phyloP scores from a whole-genome alignment of 2,113 vertebrate species.

The Zosterops japonicus region DNA sequence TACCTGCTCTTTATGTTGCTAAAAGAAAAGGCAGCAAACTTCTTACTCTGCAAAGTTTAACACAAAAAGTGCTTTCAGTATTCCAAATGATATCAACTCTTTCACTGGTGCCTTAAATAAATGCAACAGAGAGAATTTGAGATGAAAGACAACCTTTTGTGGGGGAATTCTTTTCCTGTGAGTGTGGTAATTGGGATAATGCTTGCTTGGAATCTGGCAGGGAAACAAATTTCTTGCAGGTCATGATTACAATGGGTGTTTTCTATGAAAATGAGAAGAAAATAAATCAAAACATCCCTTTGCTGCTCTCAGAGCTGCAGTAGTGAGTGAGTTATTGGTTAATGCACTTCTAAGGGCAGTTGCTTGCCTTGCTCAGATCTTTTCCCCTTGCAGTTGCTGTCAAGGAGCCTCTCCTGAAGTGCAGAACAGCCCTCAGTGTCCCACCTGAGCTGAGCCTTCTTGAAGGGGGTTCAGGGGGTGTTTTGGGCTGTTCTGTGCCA shows the following conservation, averaged over 20 bases:
- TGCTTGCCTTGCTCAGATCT: background rate
- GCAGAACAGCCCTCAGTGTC: background rate
- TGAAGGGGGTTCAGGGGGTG: accelerated
- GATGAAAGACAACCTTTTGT: background rate
- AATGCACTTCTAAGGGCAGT: no score
- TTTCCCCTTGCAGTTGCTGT: background rate
- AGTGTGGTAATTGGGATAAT: background rate
- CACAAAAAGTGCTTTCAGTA: background rate
- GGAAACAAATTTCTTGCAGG: background rate
- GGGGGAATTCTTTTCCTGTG: background rate
- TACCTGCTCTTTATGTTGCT: background rate
- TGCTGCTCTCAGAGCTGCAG: background rate
- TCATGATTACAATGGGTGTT: background rate
- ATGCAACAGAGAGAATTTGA: background rate
- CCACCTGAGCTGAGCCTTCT: accelerated
- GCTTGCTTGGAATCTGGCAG: background rate
- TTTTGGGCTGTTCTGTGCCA: background rate
- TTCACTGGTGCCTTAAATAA: background rate
- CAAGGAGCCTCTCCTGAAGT: background rate
- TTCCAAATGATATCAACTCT: background rate
- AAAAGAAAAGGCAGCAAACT: background rate
- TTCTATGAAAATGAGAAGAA: background rate
- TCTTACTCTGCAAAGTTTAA: background rate
- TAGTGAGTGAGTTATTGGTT: background rate
- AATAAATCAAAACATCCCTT: background rate